Evolutionary conservation across 2,797 vertebrate species (phyloP).

Genomic region (Sitta carolinensis): DNA sequence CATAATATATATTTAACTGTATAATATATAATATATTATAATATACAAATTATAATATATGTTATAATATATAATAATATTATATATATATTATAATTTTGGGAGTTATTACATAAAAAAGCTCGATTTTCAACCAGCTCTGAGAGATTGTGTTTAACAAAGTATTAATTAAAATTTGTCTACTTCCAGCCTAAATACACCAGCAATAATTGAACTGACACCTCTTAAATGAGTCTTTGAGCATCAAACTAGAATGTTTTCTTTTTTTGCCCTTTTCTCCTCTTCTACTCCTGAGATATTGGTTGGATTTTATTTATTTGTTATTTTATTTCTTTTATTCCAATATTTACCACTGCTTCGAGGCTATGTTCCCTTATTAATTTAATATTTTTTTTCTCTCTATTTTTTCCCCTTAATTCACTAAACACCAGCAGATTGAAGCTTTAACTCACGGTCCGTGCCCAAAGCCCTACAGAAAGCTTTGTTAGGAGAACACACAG

Average conservation of each 20-base stretch:
- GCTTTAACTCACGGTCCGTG: background rate
- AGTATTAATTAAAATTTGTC: background rate
- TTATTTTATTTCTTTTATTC: background rate
- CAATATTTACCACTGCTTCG: background rate
- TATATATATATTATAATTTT: too few relatives aligned
- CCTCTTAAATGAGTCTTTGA: background rate
- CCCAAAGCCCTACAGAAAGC: background rate
- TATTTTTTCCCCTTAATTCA: background rate
- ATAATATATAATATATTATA: too few relatives aligned
- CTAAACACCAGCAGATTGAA: background rate
- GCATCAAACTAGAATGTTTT: background rate
- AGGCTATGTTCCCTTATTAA: background rate
- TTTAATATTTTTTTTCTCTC: background rate
- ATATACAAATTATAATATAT: too few relatives aligned
- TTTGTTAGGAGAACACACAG: background rate
- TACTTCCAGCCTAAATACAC: background rate
- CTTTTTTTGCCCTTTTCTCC: too few relatives aligned
- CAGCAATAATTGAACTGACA: too few relatives aligned
- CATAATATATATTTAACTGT: too few relatives aligned
- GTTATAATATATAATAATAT: too few relatives aligned
- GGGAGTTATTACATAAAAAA: background rate
- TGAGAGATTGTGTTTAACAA: background rate
- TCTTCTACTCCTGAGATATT: background rate
- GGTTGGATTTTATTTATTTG: background rate
- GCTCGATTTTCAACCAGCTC: background rate